Conservation (phyloP, 92 coral and sea anemone species). For the Phenganax stokvisi region DNA sequence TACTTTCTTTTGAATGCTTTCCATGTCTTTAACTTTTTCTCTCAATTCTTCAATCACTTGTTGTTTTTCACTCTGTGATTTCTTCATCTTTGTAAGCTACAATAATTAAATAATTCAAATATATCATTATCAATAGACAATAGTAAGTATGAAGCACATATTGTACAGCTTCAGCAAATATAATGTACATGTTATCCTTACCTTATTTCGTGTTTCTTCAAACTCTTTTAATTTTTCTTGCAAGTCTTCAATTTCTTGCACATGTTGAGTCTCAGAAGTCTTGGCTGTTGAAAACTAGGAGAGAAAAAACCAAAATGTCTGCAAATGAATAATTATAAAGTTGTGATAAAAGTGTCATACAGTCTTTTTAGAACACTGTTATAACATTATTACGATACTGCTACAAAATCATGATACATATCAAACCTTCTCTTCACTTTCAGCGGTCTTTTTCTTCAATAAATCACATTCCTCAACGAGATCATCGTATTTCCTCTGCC, state of each 20-base stretch:
- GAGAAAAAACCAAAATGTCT: not conserved
- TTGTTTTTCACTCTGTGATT: constrained; percentile 55
- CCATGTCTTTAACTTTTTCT: constrained; percentile 59
- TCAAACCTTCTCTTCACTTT: constrained; percentile 68
- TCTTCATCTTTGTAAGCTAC: constrained; percentile 53
- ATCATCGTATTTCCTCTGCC: constrained; percentile 76
- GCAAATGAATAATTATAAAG: not conserved
- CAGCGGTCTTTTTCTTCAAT: constrained; percentile 48
- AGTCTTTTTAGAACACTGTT: not conserved
- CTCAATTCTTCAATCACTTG: constrained; percentile 54
- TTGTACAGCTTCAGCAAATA: too few species aligned
- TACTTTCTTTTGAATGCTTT: constrained; percentile 64
- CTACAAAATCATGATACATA: not conserved
- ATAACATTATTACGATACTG: not conserved
- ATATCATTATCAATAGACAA: too few species aligned
- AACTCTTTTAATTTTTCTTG: constrained; percentile 69
- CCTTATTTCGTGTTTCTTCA: constrained; percentile 67
- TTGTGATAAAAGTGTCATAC: not conserved
- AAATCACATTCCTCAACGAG: constrained; percentile 74
- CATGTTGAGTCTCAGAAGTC: constrained; percentile 56
- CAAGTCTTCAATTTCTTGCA: constrained; percentile 57
- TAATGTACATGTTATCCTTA: constrained; percentile 8
- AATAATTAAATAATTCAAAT: not conserved
- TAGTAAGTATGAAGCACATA: not conserved
- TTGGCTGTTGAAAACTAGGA: constrained; percentile 54